Evolutionary conservation across 2,113 vertebrate species (phyloP), one percentile per base, ranked within the genome.

Genomic region (Pholis gunnellus): DNA sequence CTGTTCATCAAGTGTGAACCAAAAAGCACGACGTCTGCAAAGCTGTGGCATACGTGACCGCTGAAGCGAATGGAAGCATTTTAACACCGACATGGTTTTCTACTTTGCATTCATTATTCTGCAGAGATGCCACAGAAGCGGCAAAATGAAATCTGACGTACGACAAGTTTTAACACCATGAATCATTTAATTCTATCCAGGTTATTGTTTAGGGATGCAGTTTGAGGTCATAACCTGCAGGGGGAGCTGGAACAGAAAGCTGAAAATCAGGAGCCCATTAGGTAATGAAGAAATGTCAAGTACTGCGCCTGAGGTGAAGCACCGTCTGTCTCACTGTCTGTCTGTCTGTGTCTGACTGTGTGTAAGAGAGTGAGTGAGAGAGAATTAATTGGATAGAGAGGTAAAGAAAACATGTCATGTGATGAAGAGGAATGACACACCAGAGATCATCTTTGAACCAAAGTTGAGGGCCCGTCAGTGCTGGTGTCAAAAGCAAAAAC

Each of bases 241-340:
- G 66, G 77, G 80, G 74, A 56, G 77, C 68, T 40, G 38, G 65
- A 66, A 75, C 9, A 27, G 38, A 42, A 34, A 82, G 57, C 31
- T 73, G n/a, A 60, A 74, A 34, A 87, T 50, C 72, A 61, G 72
- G 14, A 79, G 61, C 46, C 54, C 78, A 67, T 81, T 79, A 87
- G 72, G 78, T 82, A 87, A 89, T 82, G 64, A 87, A 67, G 69
- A 87, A 72, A 81, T 6, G 75, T 83, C 73, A 79, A 79, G 74
- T 70, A 46, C 72, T 76, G 65, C 52, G 66, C 67, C 40, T 79
- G 71, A 74, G 73, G 81, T 84, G 48, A 89, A 75, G 77, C 9
- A 57, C 38, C n/a, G 69, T 69, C 56, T 72, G 36, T 36, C 48
- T 72, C 36, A 27, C 36, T 81, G 17, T 60, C 36, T 46, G 44